A percentile compares a stretch with the other conserved stretches of the same genome.
Conservation (phyloP, 53 echinoderm and acorn worm species). For the Henricia sp. region DNA sequence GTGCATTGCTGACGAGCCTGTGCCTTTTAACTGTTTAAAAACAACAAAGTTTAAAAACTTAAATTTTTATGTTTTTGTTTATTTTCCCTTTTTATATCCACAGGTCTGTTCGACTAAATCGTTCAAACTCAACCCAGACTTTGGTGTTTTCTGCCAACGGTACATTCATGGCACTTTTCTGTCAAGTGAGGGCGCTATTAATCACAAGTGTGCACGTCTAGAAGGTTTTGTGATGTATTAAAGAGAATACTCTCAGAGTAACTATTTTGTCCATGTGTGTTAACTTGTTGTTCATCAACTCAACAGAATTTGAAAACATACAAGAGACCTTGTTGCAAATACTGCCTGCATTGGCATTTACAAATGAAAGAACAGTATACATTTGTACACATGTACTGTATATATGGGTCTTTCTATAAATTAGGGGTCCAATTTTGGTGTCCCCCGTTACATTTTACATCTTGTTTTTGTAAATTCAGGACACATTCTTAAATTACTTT, state of each 20-base stretch:
- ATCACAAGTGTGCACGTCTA: background rate
- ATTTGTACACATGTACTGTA: too few species aligned
- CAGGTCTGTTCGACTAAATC: constrained; percentile 19
- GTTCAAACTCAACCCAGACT: background rate
- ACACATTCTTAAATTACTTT: too few species aligned
- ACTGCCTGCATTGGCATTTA: too few species aligned
- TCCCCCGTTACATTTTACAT: too few species aligned
- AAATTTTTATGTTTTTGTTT: background rate
- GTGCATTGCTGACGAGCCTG: background rate
- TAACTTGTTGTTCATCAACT: too few species aligned
- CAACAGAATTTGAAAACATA: too few species aligned
- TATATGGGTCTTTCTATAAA: too few species aligned
- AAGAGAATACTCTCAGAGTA: constrained; percentile 14
- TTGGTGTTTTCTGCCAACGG: background rate
- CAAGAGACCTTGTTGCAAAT: too few species aligned
- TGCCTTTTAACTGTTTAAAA: background rate
- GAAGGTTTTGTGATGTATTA: background rate
- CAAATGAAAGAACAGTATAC: too few species aligned
- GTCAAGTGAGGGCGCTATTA: constrained; percentile 22
- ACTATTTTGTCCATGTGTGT: too few species aligned
- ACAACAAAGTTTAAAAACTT: background rate
- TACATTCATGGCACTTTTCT: background rate
- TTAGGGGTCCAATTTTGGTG: too few species aligned
- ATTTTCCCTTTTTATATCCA: background rate
- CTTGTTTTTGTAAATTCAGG: too few species aligned